Base-by-base conservation (phyloP, 1,140 invertebrate species). In the Bombus soroeensis region DNA sequence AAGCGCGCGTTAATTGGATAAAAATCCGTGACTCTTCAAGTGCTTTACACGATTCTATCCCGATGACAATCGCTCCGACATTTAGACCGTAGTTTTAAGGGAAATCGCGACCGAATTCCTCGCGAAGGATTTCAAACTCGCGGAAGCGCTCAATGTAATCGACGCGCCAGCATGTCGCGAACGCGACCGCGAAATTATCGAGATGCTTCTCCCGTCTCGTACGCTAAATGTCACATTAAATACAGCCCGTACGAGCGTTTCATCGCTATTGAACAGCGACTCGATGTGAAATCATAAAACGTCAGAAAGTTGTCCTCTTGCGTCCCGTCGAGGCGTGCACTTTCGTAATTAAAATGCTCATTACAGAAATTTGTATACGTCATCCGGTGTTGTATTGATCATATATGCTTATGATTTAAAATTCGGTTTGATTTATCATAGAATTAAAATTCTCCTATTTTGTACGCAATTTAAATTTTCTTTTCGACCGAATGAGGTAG, bases 51-150 rank as follows among this genome's bases (percentile, higher is more conserved):
- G 34, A 88, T 87, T 72, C 78, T 89, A 79, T 83, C 72, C 86
- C 81, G 86, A 86, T 89, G 92, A 93, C 92, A 93, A 93, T 93
- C 92, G 87, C 80, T 83, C 37, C 75, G 66, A 79, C 57, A 81
- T 87, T 81, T 68, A 84, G 72, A 66, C 34, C 43, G 32, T 86
- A 86, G 59, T 79, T 37, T 89, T 88, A 82, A 80, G 75, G 37
- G 68, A 70, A 43, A 13, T 47, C 86, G 37, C 47, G 70, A 15
- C 15, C 5, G 37, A 41, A 18, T 22, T 53, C 2, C 37, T 68
- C 15, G n/a, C 66, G 34, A 37, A 39, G 9, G 18, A 25, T 70
- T 70, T 12, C 3, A 39, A 70, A 72, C 71, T 39, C 37, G 71
- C 25, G 37, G 39, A 72, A n/a, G 39, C 28, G 70, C 3, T 70